Conservation (phyloP, 2,797 vertebrate genomes). For the Crenuchus spilurus region DNA sequence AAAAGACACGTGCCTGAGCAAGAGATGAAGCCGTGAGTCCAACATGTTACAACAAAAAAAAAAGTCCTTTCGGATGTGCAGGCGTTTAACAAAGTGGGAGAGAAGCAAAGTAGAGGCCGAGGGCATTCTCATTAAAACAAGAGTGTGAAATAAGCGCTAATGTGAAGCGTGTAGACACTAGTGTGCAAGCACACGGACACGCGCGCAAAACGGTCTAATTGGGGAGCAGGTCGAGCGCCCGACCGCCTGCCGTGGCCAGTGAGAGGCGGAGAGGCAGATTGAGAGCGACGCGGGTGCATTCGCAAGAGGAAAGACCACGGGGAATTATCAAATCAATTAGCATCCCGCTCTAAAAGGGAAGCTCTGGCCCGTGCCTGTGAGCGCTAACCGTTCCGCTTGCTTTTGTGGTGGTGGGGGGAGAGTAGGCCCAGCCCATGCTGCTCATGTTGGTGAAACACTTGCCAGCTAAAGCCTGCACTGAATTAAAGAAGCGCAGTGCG, state of each 20-base stretch:
- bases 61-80: neutral
- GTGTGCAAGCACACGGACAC: slow-evolving; percentile 6
- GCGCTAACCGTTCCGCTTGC: slow-evolving; percentile 82
- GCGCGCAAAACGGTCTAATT: slow-evolving; percentile 51
- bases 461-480: slow-evolving; percentile 36
- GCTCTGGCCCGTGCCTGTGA: slow-evolving; percentile 83
- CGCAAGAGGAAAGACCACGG: slow-evolving; percentile 74
- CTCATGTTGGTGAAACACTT: neutral
- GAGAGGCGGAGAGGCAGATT: slow-evolving; percentile 57
- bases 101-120: slow-evolving; percentile 5
- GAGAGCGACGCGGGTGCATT: slow-evolving; percentile 50
- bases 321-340: slow-evolving; percentile 96
- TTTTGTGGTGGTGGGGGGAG: neutral
- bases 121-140: slow-evolving; percentile 49
- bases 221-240: slow-evolving; percentile 62
- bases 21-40: neutral
- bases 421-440: neutral
- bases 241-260: slow-evolving; percentile 36
- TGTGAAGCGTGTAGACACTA: slow-evolving; percentile 35
- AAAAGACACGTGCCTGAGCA: neutral
- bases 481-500: slow-evolving; percentile 38
- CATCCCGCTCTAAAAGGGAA: slow-evolving; percentile 83
- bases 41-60: neutral
- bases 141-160: slow-evolving; percentile 50
- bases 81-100: neutral